These are phyloP conservation scores for Bradysia coprophila DNA, from an alignment of 1,140 invertebrate genomes.

Conservation along the genomic window DNA sequence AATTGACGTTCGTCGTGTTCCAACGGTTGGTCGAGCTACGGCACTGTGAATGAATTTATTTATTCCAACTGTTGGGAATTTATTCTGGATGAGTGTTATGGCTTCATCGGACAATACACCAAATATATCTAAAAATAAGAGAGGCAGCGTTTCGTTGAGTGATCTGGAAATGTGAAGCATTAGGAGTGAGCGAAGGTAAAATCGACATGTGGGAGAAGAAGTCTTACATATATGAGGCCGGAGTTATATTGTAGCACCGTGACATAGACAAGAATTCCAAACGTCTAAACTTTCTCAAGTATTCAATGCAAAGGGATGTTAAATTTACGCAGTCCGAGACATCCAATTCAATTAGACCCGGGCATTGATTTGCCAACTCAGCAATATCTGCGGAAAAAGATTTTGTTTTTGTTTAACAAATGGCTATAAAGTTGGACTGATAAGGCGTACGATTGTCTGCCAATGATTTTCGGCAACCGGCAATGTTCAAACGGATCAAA, in stretches of 20 bases:
- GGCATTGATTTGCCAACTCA: slow-evolving; percentile 51
- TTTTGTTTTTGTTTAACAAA: background rate
- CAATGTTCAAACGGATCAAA: slow-evolving; percentile 56
- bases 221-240: slow-evolving; percentile 36
- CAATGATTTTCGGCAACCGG: slow-evolving; percentile 56
- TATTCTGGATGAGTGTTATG: slow-evolving; percentile 29
- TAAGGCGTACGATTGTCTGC: slow-evolving; percentile 58
- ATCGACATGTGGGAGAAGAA: background rate
- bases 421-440: too few species aligned
- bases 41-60: slow-evolving; percentile 43
- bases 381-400: slow-evolving; percentile 10
- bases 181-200: too few species aligned
- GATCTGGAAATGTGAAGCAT: slow-evolving; percentile 24
- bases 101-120: slow-evolving; percentile 42
- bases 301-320: slow-evolving; percentile 33
- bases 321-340: slow-evolving; percentile 66
- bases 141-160: slow-evolving; percentile 28
- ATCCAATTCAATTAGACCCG: slow-evolving; percentile 61
- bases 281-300: slow-evolving; percentile 41
- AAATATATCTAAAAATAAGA: slow-evolving; percentile 58
- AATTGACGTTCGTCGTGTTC: slow-evolving; percentile 64
- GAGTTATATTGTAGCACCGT: slow-evolving; percentile 62
- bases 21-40: slow-evolving; percentile 73
- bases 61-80: slow-evolving; percentile 28
- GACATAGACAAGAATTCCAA: slow-evolving; percentile 67